Evolutionary conservation across 37 sponge, comb jelly and placozoan genomes (phyloP).

Genomic region (Aplysina aerophoba): DNA sequence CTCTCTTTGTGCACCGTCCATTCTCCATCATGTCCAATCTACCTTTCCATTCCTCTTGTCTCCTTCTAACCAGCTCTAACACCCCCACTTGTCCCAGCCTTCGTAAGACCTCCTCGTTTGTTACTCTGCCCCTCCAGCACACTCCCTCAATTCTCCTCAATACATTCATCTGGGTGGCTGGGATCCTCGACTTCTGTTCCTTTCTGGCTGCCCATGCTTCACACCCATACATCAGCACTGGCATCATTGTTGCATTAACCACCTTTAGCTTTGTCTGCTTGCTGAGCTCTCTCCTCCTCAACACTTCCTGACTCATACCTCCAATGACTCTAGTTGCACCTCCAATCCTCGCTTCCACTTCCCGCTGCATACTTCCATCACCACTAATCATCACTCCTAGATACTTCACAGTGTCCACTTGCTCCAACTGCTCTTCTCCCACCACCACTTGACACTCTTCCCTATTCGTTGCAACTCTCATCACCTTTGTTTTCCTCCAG

Average conservation of each 20-base stretch:
- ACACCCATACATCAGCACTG: slow-evolving; percentile 21
- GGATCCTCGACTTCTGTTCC: neutral
- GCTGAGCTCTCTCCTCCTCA: slow-evolving; percentile 21
- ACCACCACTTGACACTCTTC: neutral
- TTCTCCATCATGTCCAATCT: neutral
- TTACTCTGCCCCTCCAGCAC: too few relatives aligned
- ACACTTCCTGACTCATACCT: slow-evolving; percentile 7
- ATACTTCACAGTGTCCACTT: slow-evolving; percentile 17
- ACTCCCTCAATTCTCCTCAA: too few relatives aligned
- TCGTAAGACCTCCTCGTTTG: too few relatives aligned
- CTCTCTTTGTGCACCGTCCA: neutral
- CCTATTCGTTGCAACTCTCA: neutral
- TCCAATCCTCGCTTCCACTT: slow-evolving; percentile 12
- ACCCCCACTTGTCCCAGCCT: too few relatives aligned
- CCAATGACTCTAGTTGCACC: slow-evolving; percentile 6
- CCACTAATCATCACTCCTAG: neutral
- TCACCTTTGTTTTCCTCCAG: slow-evolving; percentile 22
- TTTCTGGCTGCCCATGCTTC: neutral
- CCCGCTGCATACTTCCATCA: slow-evolving; percentile 19
- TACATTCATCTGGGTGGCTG: slow-evolving; percentile 18
- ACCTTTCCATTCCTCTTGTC: neutral
- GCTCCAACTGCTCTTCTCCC: neutral
- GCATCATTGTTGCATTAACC: slow-evolving; percentile 5
- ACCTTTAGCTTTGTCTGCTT: neutral
- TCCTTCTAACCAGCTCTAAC: slow-evolving; percentile 4